phyloP scores from a whole-genome alignment of 2,888 invertebrate genomes.

The Lasioglossum malachurum region DNA sequence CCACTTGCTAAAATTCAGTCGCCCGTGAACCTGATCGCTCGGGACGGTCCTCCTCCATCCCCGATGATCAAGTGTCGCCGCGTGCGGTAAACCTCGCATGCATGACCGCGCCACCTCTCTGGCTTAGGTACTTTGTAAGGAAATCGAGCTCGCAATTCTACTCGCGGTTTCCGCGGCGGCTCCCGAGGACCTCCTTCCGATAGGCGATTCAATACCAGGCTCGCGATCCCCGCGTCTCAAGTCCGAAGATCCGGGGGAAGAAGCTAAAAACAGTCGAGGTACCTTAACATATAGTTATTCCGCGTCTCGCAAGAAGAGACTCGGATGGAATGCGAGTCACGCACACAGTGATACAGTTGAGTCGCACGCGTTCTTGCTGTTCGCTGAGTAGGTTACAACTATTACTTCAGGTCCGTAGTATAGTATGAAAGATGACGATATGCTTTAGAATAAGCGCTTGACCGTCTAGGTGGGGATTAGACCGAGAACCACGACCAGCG shows the following conservation, averaged over 20 bases:
- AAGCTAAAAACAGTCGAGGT: neutral
- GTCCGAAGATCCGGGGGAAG: neutral
- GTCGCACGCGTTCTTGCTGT: neutral
- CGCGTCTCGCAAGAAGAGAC: neutral
- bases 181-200: neutral
- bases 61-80: constrained; percentile 35
- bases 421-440: no score
- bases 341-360: neutral
- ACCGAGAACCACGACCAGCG: neutral
- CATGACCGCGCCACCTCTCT: neutral
- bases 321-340: no score
- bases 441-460: no score
- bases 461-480: neutral
- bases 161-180: constrained; percentile 10
- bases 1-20: constrained; percentile 32
- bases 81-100: constrained; percentile 22
- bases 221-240: no score
- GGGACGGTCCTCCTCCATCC: constrained; percentile 10
- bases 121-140: constrained; percentile 22
- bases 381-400: no score
- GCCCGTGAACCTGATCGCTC: constrained; percentile 26
- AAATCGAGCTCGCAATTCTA: neutral
- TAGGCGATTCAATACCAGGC: neutral
- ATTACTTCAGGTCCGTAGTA: no score
- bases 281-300: neutral